Conservation (phyloP, 2,113 vertebrate species). For the Suricata suricatta region DNA sequence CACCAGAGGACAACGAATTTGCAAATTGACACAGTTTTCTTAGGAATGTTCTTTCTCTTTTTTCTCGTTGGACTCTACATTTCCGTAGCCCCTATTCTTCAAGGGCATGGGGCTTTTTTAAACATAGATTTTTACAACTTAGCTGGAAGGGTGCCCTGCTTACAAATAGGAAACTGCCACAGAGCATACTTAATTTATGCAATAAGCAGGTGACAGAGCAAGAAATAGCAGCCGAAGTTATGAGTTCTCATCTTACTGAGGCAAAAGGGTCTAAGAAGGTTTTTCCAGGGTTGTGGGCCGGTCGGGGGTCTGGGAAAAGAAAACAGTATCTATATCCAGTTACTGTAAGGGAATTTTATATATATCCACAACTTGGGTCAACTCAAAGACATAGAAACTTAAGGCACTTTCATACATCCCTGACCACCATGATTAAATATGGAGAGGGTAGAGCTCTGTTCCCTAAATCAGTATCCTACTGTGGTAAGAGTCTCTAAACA, state of each 20-base stretch:
- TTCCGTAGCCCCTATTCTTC: conserved; percentile 24
- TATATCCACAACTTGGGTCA: background rate
- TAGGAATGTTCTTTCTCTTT: conserved; percentile 71
- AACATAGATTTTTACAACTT: conserved; percentile 32
- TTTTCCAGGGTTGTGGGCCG: background rate
- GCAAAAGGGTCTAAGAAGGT: background rate
- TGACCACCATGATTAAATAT: background rate
- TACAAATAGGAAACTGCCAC: conserved; percentile 8
- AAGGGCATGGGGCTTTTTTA: conserved; percentile 18
- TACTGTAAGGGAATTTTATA: background rate
- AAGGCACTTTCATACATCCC: background rate
- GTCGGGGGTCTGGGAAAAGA: background rate
- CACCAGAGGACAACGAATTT: conserved; percentile 69
- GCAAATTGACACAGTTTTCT: conserved; percentile 73
- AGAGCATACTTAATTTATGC: background rate
- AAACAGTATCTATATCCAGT: background rate
- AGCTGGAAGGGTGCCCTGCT: conserved; percentile 12
- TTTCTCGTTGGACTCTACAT: background rate
- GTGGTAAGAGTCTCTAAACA: background rate
- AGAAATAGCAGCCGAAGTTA: background rate
- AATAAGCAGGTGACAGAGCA: background rate
- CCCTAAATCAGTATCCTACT: background rate
- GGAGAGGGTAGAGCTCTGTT: background rate
- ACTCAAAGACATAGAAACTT: conserved; percentile 35
- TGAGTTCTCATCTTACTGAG: background rate